These are phyloP conservation scores for Nycticebus coucang DNA, from an alignment of 2,113 vertebrate species.

Conservation along the genomic window DNA sequence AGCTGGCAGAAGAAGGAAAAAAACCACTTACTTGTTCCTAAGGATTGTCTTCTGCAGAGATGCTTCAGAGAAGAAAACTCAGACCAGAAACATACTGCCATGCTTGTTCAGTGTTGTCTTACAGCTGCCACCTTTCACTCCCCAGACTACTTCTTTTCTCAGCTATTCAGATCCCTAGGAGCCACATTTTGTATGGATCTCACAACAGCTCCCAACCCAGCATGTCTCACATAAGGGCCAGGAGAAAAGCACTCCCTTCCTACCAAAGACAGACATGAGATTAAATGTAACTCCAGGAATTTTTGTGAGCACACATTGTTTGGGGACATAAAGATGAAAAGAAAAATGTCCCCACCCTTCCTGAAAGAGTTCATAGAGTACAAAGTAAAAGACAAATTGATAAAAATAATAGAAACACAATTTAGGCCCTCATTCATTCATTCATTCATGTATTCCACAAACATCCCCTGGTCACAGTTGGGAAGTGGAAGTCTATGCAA, in stretches of 20 bases:
- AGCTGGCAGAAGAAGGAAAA: neutral
- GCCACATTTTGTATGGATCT: neutral
- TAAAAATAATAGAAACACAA: constrained; percentile 1
- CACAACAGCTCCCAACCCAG: neutral
- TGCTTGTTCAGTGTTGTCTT: neutral
- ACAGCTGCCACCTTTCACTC: neutral
- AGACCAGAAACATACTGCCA: neutral
- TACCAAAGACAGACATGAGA: neutral
- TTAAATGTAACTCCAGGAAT: neutral
- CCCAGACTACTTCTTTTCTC: neutral
- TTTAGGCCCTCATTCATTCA: neutral
- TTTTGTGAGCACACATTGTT: neutral
- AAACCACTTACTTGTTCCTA: neutral
- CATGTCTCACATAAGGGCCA: neutral
- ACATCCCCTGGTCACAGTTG: neutral
- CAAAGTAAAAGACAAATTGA: neutral
- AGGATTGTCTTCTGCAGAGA: neutral
- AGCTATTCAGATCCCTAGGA: neutral
- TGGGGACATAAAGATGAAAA: neutral
- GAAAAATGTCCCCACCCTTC: neutral
- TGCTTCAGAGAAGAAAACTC: neutral
- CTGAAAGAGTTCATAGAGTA: neutral
- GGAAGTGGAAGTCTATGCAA: neutral
- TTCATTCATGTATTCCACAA: neutral
- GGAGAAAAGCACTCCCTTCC: neutral